Percentiles rank a stretch among this genome's conserved stretches.
phyloP scores from a whole-genome alignment of 1,140 invertebrate genomes.

The Lucilia cuprina region DNA sequence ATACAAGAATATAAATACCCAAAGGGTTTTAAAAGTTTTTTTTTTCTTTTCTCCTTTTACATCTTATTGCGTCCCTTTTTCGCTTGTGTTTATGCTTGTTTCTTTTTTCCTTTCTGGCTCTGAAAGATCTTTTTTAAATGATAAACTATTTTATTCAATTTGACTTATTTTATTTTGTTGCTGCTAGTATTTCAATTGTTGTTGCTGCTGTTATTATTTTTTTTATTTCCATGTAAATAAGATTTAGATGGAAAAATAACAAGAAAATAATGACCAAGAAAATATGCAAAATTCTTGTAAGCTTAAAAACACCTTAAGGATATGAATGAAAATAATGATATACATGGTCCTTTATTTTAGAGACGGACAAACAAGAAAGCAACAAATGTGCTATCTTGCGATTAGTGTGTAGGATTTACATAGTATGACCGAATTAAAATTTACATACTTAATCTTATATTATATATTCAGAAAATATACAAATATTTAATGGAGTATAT shows the following conservation, averaged over 20 bases:
- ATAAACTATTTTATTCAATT: constrained; percentile 35
- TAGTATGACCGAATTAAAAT: too few species aligned
- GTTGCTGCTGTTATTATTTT: neutral
- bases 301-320: constrained; percentile 27
- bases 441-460: too few species aligned
- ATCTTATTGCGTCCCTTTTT: constrained; percentile 8
- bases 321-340: neutral
- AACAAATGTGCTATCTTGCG: too few species aligned
- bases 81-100: neutral
- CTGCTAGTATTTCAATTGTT: neutral
- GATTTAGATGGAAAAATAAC: constrained; percentile 25
- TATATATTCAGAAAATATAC: too few species aligned
- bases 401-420: too few species aligned
- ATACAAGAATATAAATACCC: constrained; percentile 22
- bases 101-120: neutral
- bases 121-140: constrained; percentile 15
- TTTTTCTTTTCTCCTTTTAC: neutral
- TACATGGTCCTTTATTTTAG: neutral
- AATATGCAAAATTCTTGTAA: constrained; percentile 20
- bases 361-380: too few species aligned
- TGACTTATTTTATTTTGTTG: constrained; percentile 20
- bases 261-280: constrained; percentile 29
- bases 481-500: too few species aligned
- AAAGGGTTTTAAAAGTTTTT: constrained; percentile 20
- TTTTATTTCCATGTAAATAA: constrained; percentile 25